Conservation (phyloP, 2,797 vertebrate genomes). For the Meda fulgida region DNA sequence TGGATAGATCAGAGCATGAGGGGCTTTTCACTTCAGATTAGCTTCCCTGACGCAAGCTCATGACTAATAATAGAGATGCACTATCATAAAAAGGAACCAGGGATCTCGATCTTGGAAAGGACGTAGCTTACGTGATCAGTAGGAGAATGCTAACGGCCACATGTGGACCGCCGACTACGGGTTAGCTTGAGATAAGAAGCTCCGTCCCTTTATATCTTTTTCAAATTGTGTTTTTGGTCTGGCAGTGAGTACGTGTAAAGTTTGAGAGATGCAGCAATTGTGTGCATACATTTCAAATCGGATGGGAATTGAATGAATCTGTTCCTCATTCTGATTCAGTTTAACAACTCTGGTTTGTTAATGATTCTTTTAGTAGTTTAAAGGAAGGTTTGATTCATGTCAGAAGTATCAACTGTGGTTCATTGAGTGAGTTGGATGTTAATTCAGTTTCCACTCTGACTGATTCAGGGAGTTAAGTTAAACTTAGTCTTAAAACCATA, state of each 20-base stretch:
- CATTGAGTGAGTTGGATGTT: not conserved
- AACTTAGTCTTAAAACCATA: not conserved
- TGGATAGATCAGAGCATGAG: conserved; percentile 71
- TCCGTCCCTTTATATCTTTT: not conserved
- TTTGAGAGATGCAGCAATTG: not conserved
- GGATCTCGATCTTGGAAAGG: conserved; percentile 63
- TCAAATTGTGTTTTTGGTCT: not conserved
- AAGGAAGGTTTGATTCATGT: not conserved
- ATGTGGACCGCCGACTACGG: not conserved
- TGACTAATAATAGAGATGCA: conserved; percentile 72
- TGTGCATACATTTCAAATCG: not conserved
- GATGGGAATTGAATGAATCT: not conserved
- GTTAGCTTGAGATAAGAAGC: conserved; percentile 4
- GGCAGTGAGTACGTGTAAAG: not conserved
- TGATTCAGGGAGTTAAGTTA: not conserved
- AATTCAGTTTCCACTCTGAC: not conserved
- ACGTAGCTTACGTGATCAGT: conserved; percentile 62
- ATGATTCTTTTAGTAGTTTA: not conserved
- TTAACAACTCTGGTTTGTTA: not conserved
- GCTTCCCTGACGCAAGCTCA: conserved; percentile 61
- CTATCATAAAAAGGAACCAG: conserved; percentile 65
- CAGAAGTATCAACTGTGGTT: not conserved
- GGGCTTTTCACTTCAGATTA: conserved; percentile 76
- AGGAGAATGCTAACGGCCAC: conserved; percentile 47
- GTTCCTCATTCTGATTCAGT: not conserved